Conservation (phyloP, 2,113 vertebrate species). For the Condylura cristata region DNA sequence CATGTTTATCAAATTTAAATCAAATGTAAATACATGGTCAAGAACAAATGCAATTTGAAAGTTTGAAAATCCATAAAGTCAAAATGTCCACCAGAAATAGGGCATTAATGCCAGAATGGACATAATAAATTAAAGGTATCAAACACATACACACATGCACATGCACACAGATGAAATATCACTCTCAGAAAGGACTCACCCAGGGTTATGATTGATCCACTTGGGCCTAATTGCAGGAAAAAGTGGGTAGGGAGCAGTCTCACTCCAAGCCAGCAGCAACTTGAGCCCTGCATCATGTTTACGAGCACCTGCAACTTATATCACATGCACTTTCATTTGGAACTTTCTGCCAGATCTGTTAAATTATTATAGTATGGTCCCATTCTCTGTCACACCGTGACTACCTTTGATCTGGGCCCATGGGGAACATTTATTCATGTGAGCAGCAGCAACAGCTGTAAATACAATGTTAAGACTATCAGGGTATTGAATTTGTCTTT, state of each 20-base stretch:
- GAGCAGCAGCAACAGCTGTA: conserved; percentile 84
- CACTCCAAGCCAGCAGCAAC: conserved; percentile 4
- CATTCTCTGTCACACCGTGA: conserved; percentile 72
- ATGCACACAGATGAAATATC: not conserved
- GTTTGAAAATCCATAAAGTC: not conserved
- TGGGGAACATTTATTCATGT: conserved; percentile 82
- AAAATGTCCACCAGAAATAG: not conserved
- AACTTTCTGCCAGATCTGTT: conserved; percentile 83
- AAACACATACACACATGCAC: not conserved
- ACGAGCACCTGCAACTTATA: conserved; percentile 83
- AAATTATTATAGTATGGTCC: conserved; percentile 81
- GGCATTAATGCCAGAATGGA: not conserved
- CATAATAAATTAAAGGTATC: not conserved
- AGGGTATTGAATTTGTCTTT: conserved; percentile 82
- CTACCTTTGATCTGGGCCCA: conserved; percentile 84
- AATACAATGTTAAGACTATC: conserved; percentile 83
- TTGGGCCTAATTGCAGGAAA: conserved; percentile 30
- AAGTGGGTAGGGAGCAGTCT: conserved; percentile 23
- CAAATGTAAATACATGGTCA: not conserved
- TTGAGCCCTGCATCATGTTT: conserved; percentile 63
- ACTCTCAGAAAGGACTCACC: not conserved
- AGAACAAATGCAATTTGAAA: not conserved
- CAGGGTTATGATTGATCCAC: not conserved
- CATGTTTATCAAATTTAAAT: not conserved
- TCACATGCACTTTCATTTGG: conserved; percentile 75